A percentile compares a stretch with the other conserved stretches of the same genome.
Conservation (phyloP, 2,113 vertebrate species). For the Anguilla japonica region DNA sequence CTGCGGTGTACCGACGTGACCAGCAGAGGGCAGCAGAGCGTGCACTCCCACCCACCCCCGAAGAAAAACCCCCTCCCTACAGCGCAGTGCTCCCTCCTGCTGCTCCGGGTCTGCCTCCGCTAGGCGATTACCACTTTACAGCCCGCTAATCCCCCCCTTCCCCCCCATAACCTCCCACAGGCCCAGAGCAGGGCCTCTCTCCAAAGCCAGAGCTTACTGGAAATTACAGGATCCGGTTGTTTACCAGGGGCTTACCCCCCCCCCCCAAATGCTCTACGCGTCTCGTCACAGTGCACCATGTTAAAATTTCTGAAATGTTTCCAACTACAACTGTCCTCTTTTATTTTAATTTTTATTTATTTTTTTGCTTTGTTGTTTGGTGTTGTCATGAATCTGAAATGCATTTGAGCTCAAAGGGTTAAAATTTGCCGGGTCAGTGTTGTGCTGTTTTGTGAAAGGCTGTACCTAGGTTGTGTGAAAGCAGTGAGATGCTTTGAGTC, state of each 20-base stretch:
- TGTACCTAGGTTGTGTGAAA: no score
- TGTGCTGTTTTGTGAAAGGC: background rate
- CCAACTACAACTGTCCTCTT: background rate
- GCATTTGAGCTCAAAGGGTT: no score
- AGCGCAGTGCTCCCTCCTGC: background rate
- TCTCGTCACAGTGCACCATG: background rate
- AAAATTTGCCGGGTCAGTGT: background rate
- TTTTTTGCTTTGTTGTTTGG: background rate
- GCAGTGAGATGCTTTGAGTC: no score
- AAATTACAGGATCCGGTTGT: background rate
- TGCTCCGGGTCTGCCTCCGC: background rate
- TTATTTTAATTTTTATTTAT: background rate
- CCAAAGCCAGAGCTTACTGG: constrained; percentile 12
- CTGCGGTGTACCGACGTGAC: constrained; percentile 50
- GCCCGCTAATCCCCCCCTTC: constrained; percentile 26
- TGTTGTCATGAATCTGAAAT: no score
- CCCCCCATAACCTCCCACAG: background rate
- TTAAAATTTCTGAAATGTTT: background rate
- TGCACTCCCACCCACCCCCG: background rate
- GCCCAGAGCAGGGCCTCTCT: background rate
- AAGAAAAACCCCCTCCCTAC: background rate
- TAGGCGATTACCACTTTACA: constrained; percentile 24
- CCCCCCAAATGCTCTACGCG: background rate
- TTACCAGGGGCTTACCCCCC: background rate
- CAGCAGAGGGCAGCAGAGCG: constrained; percentile 29